Percentiles rank a stretch among this genome's conserved stretches.
These are phyloP conservation scores for Venturia canescens DNA, from an alignment of 1,140 invertebrate species.

Conservation along the genomic window DNA sequence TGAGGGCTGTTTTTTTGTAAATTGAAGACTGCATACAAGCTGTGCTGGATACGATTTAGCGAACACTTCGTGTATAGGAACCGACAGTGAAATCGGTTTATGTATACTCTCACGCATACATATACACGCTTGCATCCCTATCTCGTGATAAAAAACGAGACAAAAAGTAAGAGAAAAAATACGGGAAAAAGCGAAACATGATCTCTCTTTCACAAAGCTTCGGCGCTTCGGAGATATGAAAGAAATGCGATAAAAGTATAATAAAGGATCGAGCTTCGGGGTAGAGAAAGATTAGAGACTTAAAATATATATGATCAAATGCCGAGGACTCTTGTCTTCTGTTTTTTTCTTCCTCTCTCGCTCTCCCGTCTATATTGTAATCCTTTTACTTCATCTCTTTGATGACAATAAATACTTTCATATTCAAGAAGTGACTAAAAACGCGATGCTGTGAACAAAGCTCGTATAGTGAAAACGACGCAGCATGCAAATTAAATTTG, in stretches of 20 bases:
- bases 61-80: too few species aligned
- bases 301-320: slow-evolving; percentile 28
- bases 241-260: slow-evolving; percentile 28
- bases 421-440: neutral
- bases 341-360: neutral
- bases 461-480: neutral
- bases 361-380: neutral
- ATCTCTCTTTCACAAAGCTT: slow-evolving; percentile 13
- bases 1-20: too few species aligned
- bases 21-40: too few species aligned
- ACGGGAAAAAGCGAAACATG: neutral
- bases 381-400: neutral
- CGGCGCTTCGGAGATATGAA: neutral
- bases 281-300: slow-evolving; percentile 15
- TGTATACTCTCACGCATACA: neutral
- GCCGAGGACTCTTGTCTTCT: neutral
- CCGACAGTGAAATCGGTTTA: too few species aligned
- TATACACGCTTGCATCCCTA: neutral
- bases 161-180: neutral
- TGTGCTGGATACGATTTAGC: too few species aligned
- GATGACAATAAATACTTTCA: neutral
- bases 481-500: too few species aligned
- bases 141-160: neutral
- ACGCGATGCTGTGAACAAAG: neutral
- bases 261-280: slow-evolving; percentile 12